Evolutionary conservation across 2,113 vertebrate species (phyloP).

Genomic region (Elephas maximus): DNA sequence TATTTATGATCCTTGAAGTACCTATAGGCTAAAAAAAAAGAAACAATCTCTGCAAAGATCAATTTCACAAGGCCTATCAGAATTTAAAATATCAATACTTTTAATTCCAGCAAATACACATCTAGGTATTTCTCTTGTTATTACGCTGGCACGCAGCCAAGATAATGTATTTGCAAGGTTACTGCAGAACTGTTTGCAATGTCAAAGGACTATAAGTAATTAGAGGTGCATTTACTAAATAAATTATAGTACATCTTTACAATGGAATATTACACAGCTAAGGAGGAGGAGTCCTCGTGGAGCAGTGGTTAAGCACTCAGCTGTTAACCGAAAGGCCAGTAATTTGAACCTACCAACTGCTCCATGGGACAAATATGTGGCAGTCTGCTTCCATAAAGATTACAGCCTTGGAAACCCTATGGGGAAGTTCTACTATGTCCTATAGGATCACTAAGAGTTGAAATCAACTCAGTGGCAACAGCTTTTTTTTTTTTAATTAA

Average conservation of each 20-base stretch:
- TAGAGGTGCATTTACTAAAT: background rate
- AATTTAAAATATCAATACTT: constrained; percentile 22
- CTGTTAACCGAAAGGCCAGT: background rate
- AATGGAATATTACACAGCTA: background rate
- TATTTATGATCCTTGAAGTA: background rate
- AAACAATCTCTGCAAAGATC: background rate
- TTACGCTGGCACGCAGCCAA: background rate
- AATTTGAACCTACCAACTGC: background rate
- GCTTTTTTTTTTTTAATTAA: too few relatives aligned
- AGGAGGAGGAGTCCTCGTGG: background rate
- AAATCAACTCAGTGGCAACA: background rate
- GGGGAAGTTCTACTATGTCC: background rate
- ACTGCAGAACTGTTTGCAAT: background rate
- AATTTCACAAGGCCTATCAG: background rate
- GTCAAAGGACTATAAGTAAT: background rate
- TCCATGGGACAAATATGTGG: background rate
- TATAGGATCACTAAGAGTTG: background rate
- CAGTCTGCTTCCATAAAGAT: background rate
- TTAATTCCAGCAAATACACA: background rate
- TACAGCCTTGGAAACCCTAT: background rate
- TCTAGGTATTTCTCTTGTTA: background rate
- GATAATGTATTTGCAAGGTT: background rate
- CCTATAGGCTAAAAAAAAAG: background rate
- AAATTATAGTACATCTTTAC: background rate
- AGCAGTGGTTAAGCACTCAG: background rate